Base-by-base conservation (phyloP, 2,113 vertebrate genomes). In the Donacobius atricapilla region DNA sequence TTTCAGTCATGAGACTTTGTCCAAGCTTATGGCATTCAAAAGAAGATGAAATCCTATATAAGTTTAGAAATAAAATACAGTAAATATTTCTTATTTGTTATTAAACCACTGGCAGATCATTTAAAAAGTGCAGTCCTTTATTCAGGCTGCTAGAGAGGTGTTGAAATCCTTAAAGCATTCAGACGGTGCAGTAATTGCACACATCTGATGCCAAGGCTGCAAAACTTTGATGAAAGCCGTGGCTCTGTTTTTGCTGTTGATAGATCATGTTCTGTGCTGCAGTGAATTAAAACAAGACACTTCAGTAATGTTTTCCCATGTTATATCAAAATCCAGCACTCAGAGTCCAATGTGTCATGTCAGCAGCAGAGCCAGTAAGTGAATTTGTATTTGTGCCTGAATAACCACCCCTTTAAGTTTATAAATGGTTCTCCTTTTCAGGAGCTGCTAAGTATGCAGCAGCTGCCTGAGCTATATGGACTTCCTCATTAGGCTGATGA, bases 401-500 rank as follows among this genome's bases (percentile, higher is more conserved):
- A 65, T 72, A 86, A 78, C 68, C 40, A 64, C 50, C 66, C 66
- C 66, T 78, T 45, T n/a, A 71, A 11, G 15, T 72, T 91, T 94
- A 80, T 76, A 86, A 90, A 75, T 53, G 51, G 10, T 54, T 93
- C 44, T 93, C 35, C 71, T 60, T 87, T 93, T 60, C 6, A 82
- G 69, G 42, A 83, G 42, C 94, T 97, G 71, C 68, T 93, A 94
- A 93, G 71, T 79, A 95, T 96, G 87, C 95, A 82, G 61, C 77
- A 76, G 28, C 47, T 96, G 75, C 65, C 61, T 83, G 63, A 87
- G 66, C 71, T 93, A 2, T 87, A 89, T 93, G 87, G 83, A 37
- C 81, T 93, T 70, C 31, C 56, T 96, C 86, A 95, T 96, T 96
- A 97, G 68, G 56, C 77, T 94, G 95, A 96, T 89, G 77, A 97